phyloP scores from a whole-genome alignment of 2,888 invertebrate species.

The Heliconius hortense region DNA sequence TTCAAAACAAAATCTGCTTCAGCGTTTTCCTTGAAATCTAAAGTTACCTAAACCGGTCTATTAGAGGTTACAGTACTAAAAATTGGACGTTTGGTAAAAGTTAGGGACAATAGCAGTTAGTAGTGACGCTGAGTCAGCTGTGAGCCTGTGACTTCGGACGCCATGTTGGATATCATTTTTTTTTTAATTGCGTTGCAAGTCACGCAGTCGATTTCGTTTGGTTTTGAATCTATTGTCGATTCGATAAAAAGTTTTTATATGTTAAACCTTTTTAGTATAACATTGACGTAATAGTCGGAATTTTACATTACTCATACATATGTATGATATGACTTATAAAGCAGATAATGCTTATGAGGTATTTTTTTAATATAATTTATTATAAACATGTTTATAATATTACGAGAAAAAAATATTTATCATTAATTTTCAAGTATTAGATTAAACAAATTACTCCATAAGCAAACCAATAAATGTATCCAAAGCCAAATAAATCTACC shows the following conservation, averaged over 20 bases:
- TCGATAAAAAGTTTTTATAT: constrained; percentile 39
- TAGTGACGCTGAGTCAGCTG: constrained; percentile 75
- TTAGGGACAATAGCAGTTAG: constrained; percentile 49
- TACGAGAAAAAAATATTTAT: background rate
- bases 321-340: background rate
- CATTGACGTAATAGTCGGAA: background rate
- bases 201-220: constrained; percentile 47
- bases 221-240: constrained; percentile 45
- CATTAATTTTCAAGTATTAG: background rate
- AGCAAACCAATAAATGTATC: constrained; percentile 54
- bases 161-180: constrained; percentile 70
- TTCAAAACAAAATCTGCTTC: constrained; percentile 18
- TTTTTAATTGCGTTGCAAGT: constrained; percentile 58
- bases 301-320: constrained; percentile 5
- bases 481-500: constrained; percentile 58
- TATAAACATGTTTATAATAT: background rate
- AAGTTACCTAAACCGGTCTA: constrained; percentile 30
- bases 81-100: constrained; percentile 40
- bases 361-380: background rate
- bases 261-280: constrained; percentile 35
- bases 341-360: background rate
- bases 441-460: constrained; percentile 17
- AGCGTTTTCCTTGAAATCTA: constrained; percentile 16
- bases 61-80: constrained; percentile 34
- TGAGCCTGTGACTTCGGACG: constrained; percentile 65